Percentiles rank a stretch among this genome's conserved stretches.
phyloP scores from a whole-genome alignment of 2,888 invertebrate genomes.

The Eupithecia inturbata region DNA sequence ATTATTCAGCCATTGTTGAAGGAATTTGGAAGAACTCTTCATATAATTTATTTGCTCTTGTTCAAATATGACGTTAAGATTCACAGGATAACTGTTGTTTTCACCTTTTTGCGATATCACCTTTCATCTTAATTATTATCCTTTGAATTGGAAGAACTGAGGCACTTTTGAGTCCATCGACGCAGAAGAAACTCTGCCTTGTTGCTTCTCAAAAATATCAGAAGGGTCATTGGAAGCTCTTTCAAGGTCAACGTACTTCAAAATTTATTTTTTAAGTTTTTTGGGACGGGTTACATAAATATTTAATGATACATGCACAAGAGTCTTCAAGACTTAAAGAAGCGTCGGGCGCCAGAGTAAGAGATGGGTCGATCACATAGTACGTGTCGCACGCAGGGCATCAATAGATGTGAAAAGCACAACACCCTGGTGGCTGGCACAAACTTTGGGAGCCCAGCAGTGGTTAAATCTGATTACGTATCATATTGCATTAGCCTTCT shows the following conservation, averaged over 20 bases:
- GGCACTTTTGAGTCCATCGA: neutral
- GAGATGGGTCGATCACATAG: neutral
- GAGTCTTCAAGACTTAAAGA: neutral
- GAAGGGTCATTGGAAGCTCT: neutral
- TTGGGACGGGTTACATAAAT: neutral
- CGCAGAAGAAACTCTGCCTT: neutral
- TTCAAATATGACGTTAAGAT: neutral
- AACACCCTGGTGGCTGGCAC: neutral
- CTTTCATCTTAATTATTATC: neutral
- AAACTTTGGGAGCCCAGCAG: too few species aligned
- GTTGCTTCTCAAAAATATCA: neutral
- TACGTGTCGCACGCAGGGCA: neutral
- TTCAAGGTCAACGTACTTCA: neutral
- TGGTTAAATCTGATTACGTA: too few species aligned
- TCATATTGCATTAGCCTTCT: neutral
- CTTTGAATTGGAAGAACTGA: conserved; percentile 9
- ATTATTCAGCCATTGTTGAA: neutral
- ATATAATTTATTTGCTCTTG: neutral
- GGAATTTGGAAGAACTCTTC: neutral
- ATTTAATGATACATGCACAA: neutral
- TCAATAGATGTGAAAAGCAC: neutral
- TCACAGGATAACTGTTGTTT: conserved; percentile 8
- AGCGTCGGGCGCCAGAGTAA: neutral
- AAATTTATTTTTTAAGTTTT: neutral
- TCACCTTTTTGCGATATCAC: conserved; percentile 12